A percentile compares a stretch with the other conserved stretches of the same genome.
Conservation (phyloP, 2,113 vertebrate species). For the Psammodynastes pulverulentus region DNA sequence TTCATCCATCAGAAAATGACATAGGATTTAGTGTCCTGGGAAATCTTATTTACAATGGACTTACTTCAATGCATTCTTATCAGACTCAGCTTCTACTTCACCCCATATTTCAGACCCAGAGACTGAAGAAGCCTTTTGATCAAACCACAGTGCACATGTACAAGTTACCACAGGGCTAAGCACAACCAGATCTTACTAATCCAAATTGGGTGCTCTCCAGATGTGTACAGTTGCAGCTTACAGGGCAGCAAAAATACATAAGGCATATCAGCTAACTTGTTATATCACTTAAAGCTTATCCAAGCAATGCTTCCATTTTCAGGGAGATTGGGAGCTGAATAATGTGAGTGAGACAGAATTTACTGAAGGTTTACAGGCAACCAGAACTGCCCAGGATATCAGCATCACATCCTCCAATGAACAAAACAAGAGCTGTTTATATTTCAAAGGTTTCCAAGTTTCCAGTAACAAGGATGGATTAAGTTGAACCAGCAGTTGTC, state of each 20-base stretch:
- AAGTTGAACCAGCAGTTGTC: background rate
- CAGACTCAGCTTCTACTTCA: constrained; percentile 20
- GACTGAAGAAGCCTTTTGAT: constrained; percentile 36
- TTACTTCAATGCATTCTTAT: constrained; percentile 8
- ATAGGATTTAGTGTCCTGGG: constrained; percentile 34
- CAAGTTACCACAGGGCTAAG: background rate
- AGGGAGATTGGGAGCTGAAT: background rate
- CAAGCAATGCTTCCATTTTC: background rate
- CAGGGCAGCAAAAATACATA: background rate
- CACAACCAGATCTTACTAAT: constrained; percentile 19
- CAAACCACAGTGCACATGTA: constrained; percentile 9
- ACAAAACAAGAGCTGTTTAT: fast-evolving
- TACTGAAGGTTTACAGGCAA: background rate
- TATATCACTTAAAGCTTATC: background rate
- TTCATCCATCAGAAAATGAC: constrained; percentile 22
- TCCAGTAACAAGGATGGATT: background rate
- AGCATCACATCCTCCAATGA: background rate
- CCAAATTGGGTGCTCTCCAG: background rate
- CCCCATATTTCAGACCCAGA: background rate
- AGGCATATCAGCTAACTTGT: background rate
- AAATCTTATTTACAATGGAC: background rate
- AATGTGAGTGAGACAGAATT: background rate
- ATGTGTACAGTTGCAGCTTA: background rate
- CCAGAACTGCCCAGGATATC: background rate
- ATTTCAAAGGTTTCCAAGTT: constrained; percentile 10